Conservation (phyloP, 2,888 invertebrate species). For the Campoplex nolae region DNA sequence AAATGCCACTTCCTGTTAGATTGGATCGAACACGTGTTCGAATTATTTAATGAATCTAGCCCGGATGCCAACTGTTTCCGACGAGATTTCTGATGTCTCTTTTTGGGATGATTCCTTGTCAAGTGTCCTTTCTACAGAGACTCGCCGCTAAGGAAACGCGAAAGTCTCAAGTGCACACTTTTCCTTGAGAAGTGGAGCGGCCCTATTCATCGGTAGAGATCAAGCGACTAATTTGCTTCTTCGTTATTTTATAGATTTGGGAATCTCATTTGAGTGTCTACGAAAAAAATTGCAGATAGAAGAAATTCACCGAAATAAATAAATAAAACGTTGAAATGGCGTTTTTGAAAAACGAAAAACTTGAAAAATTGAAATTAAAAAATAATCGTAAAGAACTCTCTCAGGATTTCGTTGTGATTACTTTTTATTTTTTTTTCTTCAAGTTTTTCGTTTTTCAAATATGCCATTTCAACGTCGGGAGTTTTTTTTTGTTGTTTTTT, state of each 20-base stretch:
- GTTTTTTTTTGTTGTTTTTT: no score
- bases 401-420: no score
- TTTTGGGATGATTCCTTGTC: neutral
- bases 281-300: neutral
- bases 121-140: neutral
- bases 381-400: no score
- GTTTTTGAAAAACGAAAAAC: no score
- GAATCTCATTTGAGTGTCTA: neutral
- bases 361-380: no score
- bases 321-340: no score
- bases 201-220: neutral
- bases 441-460: no score
- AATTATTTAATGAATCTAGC: neutral
- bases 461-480: no score
- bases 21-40: neutral
- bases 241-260: neutral
- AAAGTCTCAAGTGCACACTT: neutral
- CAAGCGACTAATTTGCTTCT: neutral
- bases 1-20: neutral
- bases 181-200: neutral
- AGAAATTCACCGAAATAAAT: neutral
- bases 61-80: neutral
- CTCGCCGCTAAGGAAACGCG: neutral
- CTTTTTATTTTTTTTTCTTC: no score
- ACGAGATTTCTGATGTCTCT: neutral